Base-by-base conservation (phyloP, 64 coral and sea anemone genomes). In the Dendrophyllia cribrosa region DNA sequence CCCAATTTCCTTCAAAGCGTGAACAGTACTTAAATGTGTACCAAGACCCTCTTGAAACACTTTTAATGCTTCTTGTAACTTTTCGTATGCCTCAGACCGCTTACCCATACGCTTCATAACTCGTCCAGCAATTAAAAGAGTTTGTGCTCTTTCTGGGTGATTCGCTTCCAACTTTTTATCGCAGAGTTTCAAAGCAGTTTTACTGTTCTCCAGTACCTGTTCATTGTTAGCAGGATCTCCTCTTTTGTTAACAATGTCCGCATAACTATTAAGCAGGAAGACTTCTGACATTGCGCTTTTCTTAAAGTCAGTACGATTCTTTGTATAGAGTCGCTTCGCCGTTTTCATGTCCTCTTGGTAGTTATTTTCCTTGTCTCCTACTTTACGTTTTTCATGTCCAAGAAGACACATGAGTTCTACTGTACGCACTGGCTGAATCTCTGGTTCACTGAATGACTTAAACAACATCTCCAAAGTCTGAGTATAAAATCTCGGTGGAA, bases 381-480 rank as follows among this genome's bases (percentile, higher is more conserved):
- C 16, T 68, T 79, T 93, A 71, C 91, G 78, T 8, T 44, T 72
- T 19, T 89, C 78, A 66, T 89, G 74, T 9, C 92, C 92, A 26
- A 76, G 77, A 20, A 75, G 71, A 52, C 92, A 94, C 3, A 84
- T 44, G 3, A 83, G 56, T 58, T 71, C 68, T 19, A 91, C 64
- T 6, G 9, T 9, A 23, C 56, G 88, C 4, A 90, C 15, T 23
- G 88, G 22, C 5, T 20, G 14, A 10, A 7, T 0, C 19, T 55
- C 20, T 19, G 47, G 2, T 3, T 76, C 19, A 53, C 9, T 25
- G 20, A 76, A 76, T 9, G 47, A 45, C 43, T 23, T 9, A 15
- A 76, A 23, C 6, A 76, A 9, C 17, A n/a, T 76, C 17, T 76
- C 49, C 4, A 90, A 59, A 59, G 80, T 58, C 12, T 12, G 1